phyloP scores from a whole-genome alignment of 2,113 vertebrate genomes.

The Guaruba guarouba region DNA sequence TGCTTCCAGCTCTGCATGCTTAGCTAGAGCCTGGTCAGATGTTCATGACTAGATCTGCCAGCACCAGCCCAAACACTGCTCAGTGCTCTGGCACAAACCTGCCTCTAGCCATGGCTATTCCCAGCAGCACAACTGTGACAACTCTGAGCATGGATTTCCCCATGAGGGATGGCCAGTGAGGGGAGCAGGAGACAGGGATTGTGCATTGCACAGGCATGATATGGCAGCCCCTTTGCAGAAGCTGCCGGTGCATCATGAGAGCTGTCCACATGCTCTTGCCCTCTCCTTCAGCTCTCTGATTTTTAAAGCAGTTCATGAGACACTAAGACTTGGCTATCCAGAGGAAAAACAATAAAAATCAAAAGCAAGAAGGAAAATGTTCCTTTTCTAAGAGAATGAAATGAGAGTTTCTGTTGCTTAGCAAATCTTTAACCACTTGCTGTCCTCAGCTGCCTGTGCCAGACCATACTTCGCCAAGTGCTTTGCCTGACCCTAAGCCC shows the following conservation, averaged over 20 bases:
- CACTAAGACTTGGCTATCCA: neutral
- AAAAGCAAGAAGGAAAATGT: neutral
- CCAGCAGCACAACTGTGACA: neutral
- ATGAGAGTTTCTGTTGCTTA: slow-evolving; percentile 39
- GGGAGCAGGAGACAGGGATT: neutral
- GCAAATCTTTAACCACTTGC: slow-evolving; percentile 43
- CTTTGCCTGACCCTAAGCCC: neutral
- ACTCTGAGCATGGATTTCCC: neutral
- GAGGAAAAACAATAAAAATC: neutral
- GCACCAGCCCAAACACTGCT: neutral
- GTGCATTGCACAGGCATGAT: neutral
- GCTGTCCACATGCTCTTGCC: neutral
- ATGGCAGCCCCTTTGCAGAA: neutral
- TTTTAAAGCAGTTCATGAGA: neutral
- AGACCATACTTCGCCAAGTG: neutral
- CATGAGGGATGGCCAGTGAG: accelerated
- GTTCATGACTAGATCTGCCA: accelerated
- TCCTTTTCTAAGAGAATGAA: neutral
- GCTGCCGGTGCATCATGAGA: accelerated
- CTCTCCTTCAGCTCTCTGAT: neutral
- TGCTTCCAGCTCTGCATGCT: neutral
- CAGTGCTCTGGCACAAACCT: neutral
- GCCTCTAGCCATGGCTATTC: accelerated
- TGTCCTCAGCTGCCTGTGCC: neutral
- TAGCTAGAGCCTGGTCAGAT: neutral